Conservation (phyloP, 2,113 vertebrate genomes). For the Anolis carolinensis region DNA sequence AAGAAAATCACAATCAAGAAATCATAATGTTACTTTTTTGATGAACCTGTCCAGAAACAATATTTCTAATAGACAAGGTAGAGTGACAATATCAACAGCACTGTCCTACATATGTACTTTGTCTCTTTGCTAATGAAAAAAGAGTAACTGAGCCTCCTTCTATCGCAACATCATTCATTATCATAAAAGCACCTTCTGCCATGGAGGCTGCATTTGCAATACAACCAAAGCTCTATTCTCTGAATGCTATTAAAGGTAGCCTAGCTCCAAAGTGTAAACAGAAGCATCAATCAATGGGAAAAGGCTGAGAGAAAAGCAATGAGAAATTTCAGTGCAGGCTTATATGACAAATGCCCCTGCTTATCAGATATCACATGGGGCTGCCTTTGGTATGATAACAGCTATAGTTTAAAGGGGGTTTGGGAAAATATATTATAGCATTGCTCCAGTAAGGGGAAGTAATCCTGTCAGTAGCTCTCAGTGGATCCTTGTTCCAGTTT, state of each 20-base stretch:
- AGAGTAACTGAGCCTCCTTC: neutral
- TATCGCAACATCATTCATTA: neutral
- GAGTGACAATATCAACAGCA: neutral
- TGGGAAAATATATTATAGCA: neutral
- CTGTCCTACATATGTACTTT: neutral
- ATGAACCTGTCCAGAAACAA: neutral
- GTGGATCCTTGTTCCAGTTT: neutral
- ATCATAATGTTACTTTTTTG: neutral
- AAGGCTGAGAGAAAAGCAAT: neutral
- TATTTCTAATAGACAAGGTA: neutral
- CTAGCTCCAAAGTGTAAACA: constrained; percentile 1
- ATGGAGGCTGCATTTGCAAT: neutral
- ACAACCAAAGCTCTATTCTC: neutral
- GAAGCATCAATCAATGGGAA: neutral
- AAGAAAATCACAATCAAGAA: neutral
- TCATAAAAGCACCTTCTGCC: neutral
- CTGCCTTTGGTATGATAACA: neutral
- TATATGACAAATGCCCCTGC: neutral
- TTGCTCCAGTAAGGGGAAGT: neutral
- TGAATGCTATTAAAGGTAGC: neutral
- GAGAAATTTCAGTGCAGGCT: neutral
- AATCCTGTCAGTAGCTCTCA: neutral
- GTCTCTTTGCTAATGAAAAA: neutral
- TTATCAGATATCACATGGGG: neutral
- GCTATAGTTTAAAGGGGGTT: neutral